Conservation (phyloP, 1,140 invertebrate species). For the Campoletis sonorensis region DNA sequence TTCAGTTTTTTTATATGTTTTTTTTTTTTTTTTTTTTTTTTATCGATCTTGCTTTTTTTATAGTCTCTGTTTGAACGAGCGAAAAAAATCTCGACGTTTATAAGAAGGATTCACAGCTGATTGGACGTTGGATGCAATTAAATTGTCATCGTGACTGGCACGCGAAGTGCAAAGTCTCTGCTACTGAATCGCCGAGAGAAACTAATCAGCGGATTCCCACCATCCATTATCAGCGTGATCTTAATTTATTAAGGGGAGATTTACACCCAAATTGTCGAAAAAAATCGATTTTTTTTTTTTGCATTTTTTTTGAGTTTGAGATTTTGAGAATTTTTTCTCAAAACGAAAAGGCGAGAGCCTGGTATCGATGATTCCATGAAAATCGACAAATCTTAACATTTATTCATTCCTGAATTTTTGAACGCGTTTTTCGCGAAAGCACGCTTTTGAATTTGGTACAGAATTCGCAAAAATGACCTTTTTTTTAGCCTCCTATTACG, state of each 20-base stretch:
- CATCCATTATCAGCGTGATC: neutral
- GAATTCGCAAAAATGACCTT: too few relatives aligned
- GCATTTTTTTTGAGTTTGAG: too few relatives aligned
- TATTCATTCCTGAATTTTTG: too few relatives aligned
- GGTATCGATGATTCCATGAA: too few relatives aligned
- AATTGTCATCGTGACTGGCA: conserved; percentile 39
- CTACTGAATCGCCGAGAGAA: neutral
- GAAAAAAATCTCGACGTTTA: neutral
- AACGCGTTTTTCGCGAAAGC: too few relatives aligned
- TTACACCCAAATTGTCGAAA: too few relatives aligned
- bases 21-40: neutral
- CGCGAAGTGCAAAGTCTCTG: neutral
- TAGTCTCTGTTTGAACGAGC: neutral
- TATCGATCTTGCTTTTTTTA: neutral
- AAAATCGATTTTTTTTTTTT: too few relatives aligned
- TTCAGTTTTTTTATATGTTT: neutral
- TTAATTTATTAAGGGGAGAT: neutral
- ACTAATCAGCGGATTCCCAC: neutral
- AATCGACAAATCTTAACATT: too few relatives aligned
- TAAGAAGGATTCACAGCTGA: conserved; percentile 8
- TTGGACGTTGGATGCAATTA: conserved; percentile 42
- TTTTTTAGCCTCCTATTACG: too few relatives aligned
- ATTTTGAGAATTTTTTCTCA: too few relatives aligned
- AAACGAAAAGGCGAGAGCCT: too few relatives aligned
- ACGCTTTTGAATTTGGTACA: too few relatives aligned